Evolutionary conservation across 2,113 vertebrate species (phyloP).

Genomic region (Halichoerus grypus): DNA sequence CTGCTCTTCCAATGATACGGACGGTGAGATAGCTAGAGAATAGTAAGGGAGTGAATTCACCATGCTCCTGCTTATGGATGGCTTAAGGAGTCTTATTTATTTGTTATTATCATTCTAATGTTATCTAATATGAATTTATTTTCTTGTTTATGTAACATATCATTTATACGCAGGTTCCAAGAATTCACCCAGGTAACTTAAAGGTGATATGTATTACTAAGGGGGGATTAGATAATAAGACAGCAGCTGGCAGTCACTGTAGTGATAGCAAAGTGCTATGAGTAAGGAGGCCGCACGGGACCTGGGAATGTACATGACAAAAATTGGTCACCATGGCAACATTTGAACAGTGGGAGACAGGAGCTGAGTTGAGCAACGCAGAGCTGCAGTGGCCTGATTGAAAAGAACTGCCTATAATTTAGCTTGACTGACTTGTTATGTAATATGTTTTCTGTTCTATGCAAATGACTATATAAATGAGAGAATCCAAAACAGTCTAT

Average conservation of each 20-base stretch:
- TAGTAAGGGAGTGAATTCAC: background rate
- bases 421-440: conserved; percentile 80
- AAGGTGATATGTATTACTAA: conserved; percentile 69
- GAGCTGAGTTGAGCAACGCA: conserved; percentile 1
- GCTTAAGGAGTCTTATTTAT: conserved; percentile 53
- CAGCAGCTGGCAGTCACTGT: conserved; percentile 73
- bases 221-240: conserved; percentile 74
- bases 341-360: conserved; percentile 79
- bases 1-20: background rate
- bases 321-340: conserved; percentile 88
- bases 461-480: conserved; percentile 47
- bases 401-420: conserved; percentile 75
- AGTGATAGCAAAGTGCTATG: conserved; percentile 80
- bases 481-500: conserved; percentile 64
- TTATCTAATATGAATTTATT: conserved; percentile 47
- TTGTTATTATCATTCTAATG: background rate
- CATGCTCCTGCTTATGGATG: background rate
- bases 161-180: conserved; percentile 56
- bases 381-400: conserved; percentile 76
- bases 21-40: background rate
- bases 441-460: conserved; percentile 78
- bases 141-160: conserved; percentile 49
- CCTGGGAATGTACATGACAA: conserved; percentile 83
- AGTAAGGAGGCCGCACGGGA: conserved; percentile 79
- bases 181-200: conserved; percentile 74